These are phyloP conservation scores for Iphiclides podalirius DNA, from an alignment of 2,888 invertebrate genomes.

Conservation along the genomic window DNA sequence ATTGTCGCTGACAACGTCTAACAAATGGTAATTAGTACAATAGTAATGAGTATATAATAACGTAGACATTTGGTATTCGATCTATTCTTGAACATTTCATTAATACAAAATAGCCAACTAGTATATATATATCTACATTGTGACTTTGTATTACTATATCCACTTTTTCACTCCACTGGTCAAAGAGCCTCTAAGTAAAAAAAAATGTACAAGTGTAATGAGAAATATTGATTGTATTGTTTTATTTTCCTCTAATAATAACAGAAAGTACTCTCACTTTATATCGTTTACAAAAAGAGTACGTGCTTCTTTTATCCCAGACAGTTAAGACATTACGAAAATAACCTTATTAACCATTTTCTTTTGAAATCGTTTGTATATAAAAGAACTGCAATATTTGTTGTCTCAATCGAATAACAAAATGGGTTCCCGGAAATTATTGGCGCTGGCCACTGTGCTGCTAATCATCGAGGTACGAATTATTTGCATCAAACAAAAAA, in stretches of 20 bases:
- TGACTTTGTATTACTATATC: too few species aligned
- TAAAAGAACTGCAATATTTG: slow-evolving; percentile 42
- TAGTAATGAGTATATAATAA: too few species aligned
- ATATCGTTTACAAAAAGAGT: slow-evolving; percentile 24
- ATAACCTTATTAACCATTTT: slow-evolving; percentile 45
- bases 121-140: too few species aligned
- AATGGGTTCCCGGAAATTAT: slow-evolving; percentile 47
- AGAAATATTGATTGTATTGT: too few species aligned
- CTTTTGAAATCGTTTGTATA: slow-evolving; percentile 60
- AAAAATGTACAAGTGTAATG: too few species aligned
- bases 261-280: neutral
- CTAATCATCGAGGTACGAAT: slow-evolving; percentile 30
- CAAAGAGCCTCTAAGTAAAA: too few species aligned
- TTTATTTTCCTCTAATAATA: neutral
- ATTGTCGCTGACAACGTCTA: too few species aligned
- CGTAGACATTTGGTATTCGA: too few species aligned
- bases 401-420: slow-evolving; percentile 43
- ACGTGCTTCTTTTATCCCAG: slow-evolving; percentile 48
- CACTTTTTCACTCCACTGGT: too few species aligned
- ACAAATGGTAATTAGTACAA: too few species aligned
- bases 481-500: neutral
- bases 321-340: slow-evolving; percentile 39
- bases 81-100: too few species aligned
- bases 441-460: slow-evolving; percentile 28
- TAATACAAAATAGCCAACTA: too few species aligned